These are phyloP conservation scores for Phalacrocorax carbo DNA, from an alignment of 2,113 vertebrate species.

Conservation along the genomic window DNA sequence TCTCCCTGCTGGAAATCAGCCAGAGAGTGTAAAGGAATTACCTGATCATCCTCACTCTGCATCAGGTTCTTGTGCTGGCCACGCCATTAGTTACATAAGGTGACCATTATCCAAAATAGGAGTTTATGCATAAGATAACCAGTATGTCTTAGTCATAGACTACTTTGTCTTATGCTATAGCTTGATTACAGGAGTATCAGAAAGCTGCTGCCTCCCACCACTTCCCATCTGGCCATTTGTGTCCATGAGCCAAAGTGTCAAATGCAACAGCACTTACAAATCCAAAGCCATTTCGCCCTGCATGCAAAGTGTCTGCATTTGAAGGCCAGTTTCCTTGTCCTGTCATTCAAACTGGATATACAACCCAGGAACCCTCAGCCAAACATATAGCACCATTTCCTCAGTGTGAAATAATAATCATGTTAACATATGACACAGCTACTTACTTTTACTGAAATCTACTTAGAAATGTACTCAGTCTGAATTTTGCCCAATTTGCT, in stretches of 20 bases:
- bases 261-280: not conserved
- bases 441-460: not conserved
- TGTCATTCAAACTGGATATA: not conserved
- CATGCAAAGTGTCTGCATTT: not conserved
- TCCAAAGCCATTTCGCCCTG: not conserved
- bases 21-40: not conserved
- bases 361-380: not conserved
- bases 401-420: not conserved
- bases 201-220: not conserved
- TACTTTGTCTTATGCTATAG: not conserved
- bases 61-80: not conserved
- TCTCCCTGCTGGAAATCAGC: not conserved
- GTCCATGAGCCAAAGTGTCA: not conserved
- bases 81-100: accelerated
- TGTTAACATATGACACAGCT: not conserved
- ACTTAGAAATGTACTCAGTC: not conserved
- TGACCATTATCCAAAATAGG: not conserved
- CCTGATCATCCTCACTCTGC: not conserved
- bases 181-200: not conserved
- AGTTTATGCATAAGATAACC: not conserved
- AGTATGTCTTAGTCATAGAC: not conserved
- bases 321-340: not conserved
- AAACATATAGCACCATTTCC: not conserved
- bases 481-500: not conserved
- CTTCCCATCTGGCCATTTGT: not conserved